These are phyloP conservation scores for Prosapia bicincta DNA, from an alignment of 2,888 invertebrate genomes.

Conservation along the genomic window DNA sequence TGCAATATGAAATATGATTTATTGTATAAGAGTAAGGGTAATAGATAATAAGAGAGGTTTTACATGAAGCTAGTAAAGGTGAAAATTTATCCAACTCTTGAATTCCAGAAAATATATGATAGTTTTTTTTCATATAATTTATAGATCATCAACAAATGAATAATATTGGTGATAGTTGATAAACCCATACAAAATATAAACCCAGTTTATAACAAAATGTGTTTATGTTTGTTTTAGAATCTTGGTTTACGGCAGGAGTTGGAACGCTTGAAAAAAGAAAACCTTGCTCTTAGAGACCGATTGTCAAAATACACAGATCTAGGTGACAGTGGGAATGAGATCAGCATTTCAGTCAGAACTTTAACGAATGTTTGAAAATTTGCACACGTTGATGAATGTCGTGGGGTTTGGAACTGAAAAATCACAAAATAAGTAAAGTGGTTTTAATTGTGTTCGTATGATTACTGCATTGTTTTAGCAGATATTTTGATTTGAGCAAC, in stretches of 20 bases:
- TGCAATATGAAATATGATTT: too few relatives aligned
- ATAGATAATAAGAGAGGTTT: too few relatives aligned
- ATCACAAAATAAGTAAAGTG: neutral
- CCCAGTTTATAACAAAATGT: too few relatives aligned
- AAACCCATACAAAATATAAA: too few relatives aligned
- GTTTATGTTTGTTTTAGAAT: conserved; percentile 62
- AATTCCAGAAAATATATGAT: too few relatives aligned
- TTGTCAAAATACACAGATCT: conserved; percentile 65
- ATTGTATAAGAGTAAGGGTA: too few relatives aligned
- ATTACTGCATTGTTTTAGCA: neutral
- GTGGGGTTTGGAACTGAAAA: neutral
- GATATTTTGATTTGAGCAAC: neutral
- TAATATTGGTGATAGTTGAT: too few relatives aligned
- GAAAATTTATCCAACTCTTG: too few relatives aligned
- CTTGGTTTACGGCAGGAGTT: conserved; percentile 86
- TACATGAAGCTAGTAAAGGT: too few relatives aligned
- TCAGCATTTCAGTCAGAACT: neutral
- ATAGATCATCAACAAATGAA: too few relatives aligned
- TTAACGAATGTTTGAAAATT: neutral
- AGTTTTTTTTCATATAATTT: too few relatives aligned
- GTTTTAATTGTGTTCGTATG: neutral
- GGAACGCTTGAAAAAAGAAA: conserved; percentile 88
- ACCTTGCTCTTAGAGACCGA: conserved; percentile 84
- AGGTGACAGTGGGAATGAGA: neutral
- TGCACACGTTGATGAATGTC: neutral